Evolutionary conservation across 1,140 invertebrate genomes (phyloP).

Genomic region (Latrodectus geometricus): DNA sequence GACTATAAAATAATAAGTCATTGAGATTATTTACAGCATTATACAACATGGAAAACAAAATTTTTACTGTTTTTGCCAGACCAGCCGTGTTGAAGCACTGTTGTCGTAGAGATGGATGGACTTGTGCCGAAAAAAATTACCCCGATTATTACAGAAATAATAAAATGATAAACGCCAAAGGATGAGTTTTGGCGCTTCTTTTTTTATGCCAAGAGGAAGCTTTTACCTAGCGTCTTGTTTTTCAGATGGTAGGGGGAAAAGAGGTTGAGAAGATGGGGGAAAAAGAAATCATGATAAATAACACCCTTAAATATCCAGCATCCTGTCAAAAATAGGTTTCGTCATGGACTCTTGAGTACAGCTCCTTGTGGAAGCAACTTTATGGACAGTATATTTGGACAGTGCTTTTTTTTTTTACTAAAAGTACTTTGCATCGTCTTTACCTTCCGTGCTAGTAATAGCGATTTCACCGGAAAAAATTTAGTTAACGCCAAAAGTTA

Average conservation of each 20-base stretch:
- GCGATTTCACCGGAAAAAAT: background rate
- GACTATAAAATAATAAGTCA: background rate
- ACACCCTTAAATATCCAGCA: constrained; percentile 61
- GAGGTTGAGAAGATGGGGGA: background rate
- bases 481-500: background rate
- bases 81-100: constrained; percentile 12
- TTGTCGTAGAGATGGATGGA: background rate
- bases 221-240: constrained; percentile 15
- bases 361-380: constrained; percentile 12
- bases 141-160: constrained; percentile 36
- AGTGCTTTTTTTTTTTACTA: background rate
- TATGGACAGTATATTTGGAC: constrained; percentile 42
- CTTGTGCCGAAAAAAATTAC: background rate
- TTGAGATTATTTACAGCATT: constrained; percentile 44
- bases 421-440: background rate
- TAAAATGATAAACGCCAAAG: constrained; percentile 31
- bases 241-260: constrained; percentile 1
- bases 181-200: background rate
- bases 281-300: constrained; percentile 58
- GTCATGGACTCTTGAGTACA: constrained; percentile 46
- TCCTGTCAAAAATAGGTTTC: constrained; percentile 61
- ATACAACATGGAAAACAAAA: constrained; percentile 35
- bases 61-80: constrained; percentile 51
- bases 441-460: background rate
- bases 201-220: constrained; percentile 11